phyloP scores from a whole-genome alignment of 2,113 vertebrate species.

The Machaerirhynchus nigripectus region DNA sequence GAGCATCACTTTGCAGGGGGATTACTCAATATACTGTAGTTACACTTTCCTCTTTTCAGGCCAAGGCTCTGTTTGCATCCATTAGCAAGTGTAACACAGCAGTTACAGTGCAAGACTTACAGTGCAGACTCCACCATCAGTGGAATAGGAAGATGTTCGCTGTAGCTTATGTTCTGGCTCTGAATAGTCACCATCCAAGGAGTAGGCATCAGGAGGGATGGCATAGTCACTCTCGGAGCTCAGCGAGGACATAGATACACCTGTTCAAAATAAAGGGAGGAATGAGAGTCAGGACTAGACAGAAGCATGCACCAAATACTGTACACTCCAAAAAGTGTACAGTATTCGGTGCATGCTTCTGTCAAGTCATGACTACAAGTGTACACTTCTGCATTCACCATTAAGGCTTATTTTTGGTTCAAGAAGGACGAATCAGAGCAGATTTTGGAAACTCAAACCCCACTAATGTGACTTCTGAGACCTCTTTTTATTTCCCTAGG shows the following conservation, averaged over 20 bases:
- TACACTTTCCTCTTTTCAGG: background rate
- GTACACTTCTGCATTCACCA: background rate
- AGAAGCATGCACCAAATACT: background rate
- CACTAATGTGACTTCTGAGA: background rate
- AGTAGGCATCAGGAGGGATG: conserved; percentile 88
- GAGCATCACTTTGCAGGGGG: background rate
- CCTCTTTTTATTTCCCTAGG: background rate
- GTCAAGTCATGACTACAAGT: no score
- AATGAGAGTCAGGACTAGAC: background rate
- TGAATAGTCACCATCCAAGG: conserved; percentile 86
- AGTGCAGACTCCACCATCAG: conserved; percentile 75
- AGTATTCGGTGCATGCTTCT: no score
- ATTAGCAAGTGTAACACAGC: background rate
- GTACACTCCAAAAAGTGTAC: background rate
- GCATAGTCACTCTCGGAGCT: conserved; percentile 91
- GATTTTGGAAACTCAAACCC: background rate
- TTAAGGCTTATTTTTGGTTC: background rate
- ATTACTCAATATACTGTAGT: background rate
- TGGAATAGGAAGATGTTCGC: conserved; percentile 87
- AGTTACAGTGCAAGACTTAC: conserved; percentile 57
- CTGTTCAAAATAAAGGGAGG: conserved; percentile 51
- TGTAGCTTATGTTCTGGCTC: conserved; percentile 90
- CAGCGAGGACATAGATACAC: conserved; percentile 89
- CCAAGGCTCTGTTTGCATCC: background rate
- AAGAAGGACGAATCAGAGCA: background rate